Base-by-base conservation (phyloP, 2,888 invertebrate species). In the Trissonchulus sp. region DNA sequence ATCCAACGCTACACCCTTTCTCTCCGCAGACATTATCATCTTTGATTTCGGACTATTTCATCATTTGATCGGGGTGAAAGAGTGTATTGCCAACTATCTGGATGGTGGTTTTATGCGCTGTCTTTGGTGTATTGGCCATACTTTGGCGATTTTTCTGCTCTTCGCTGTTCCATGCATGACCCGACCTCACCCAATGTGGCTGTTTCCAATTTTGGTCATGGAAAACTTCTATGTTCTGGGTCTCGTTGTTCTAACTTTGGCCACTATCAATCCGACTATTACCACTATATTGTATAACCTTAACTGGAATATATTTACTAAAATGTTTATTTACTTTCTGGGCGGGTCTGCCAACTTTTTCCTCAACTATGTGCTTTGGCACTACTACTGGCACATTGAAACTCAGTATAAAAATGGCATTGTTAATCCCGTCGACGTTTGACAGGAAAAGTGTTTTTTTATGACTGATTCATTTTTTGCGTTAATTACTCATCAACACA, bases 41-140 rank as follows among this genome's bases (percentile, higher is more conserved):
- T 72, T 72, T 37, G 73, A 72, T 72, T 72, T 72, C 31, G 73
- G 73, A 15, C 62, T 72, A 15, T 72, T 72, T 48, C 15, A 63
- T 28, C 15, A 72, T 38, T 28, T 72, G 3, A 38, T 72, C 8
- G 33, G 33, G 23, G 73, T 72, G 38, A 8, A 80, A 78, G 80
- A 80, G 76, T 82, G 82, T 75, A 81, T 82, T 33, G 81, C 82
- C 23, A 81, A 81, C 76, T 81, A 81, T 68, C 74, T 82, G 31
- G 82, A 82, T 69, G 82, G 82, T 8, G 82, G 76, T 28, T 76
- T 75, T 33, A 68, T 74, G 74, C 34, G 76, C 2, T 74, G 2
- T 37, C 2, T 74, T 23, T 75, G 74, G 76, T 76, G 74, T 34
- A 31, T 75, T 2, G 38, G 31, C 30, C 76, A 73, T 2, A 23